These are phyloP conservation scores for Polyergus mexicanus DNA, from an alignment of 1,140 invertebrate genomes.

Conservation along the genomic window DNA sequence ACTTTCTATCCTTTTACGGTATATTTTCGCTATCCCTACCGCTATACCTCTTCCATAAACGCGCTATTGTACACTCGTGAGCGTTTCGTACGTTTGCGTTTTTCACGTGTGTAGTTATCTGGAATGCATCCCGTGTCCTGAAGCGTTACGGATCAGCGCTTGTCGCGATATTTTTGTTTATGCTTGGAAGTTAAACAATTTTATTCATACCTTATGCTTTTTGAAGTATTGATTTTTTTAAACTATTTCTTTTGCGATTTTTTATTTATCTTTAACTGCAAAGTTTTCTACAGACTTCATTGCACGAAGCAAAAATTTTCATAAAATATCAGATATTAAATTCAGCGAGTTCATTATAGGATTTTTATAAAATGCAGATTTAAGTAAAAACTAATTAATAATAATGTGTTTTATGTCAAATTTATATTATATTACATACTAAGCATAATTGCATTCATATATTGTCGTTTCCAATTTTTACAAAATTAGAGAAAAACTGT, in stretches of 20 bases:
- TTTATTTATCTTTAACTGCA: slow-evolving; percentile 25
- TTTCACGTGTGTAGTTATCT: slow-evolving; percentile 55
- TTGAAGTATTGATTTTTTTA: slow-evolving; percentile 38
- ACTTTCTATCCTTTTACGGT: not conserved
- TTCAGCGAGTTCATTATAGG: not conserved
- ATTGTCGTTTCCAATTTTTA: not conserved
- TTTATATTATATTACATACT: not conserved
- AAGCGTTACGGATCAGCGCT: slow-evolving; percentile 32
- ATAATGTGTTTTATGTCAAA: not conserved
- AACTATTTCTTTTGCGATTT: slow-evolving; percentile 33
- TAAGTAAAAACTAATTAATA: not conserved
- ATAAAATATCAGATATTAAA: slow-evolving; percentile 3
- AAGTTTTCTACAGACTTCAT: slow-evolving; percentile 7
- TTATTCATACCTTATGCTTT: slow-evolving; percentile 44
- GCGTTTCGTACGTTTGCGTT: slow-evolving; percentile 58
- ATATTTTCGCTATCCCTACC: slow-evolving; percentile 28
- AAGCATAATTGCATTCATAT: not conserved
- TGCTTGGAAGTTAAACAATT: slow-evolving; percentile 49
- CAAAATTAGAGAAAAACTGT: not conserved
- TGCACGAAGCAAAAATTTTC: not conserved
- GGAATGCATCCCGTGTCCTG: slow-evolving; percentile 51
- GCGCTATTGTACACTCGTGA: slow-evolving; percentile 36
- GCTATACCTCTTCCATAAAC: not conserved
- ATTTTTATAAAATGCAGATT: not conserved
- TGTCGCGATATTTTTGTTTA: slow-evolving; percentile 61